A percentile compares a stretch with the other conserved stretches of the same genome.
These are phyloP conservation scores for Athene noctua DNA, from an alignment of 2,113 vertebrate species.

Conservation along the genomic window DNA sequence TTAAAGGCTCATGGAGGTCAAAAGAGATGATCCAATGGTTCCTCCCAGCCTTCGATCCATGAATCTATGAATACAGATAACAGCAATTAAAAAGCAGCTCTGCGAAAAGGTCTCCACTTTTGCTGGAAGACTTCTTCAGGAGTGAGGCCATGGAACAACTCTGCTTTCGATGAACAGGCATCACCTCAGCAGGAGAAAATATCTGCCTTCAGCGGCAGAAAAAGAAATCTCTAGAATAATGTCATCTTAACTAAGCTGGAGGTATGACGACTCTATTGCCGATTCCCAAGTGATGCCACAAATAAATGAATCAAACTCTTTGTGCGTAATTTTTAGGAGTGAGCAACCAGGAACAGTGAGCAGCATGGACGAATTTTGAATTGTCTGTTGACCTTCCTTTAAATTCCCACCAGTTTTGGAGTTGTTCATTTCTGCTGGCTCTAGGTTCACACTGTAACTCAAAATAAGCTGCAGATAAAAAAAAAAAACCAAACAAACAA, in stretches of 20 bases:
- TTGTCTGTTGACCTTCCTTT: background rate
- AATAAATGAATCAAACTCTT: background rate
- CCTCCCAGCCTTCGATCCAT: background rate
- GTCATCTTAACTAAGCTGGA: background rate
- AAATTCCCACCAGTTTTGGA: background rate
- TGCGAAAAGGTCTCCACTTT: background rate
- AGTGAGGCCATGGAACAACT: background rate
- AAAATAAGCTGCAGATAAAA: background rate
- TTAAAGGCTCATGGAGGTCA: conserved; percentile 12
- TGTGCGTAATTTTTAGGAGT: accelerated
- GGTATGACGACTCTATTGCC: background rate
- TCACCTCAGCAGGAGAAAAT: background rate
- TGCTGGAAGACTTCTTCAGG: background rate
- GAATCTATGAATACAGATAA: conserved; percentile 23
- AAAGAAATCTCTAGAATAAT: background rate
- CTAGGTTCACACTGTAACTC: background rate
- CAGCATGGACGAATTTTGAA: background rate
- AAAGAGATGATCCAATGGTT: background rate
- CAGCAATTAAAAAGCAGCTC: background rate
- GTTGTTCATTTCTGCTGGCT: background rate
- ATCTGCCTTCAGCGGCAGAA: accelerated
- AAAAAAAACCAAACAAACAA: background rate
- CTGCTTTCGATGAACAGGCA: background rate
- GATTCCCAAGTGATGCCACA: background rate
- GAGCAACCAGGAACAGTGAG: background rate